phyloP scores from a whole-genome alignment of 2,797 vertebrate genomes.

The Sylvia borin region DNA sequence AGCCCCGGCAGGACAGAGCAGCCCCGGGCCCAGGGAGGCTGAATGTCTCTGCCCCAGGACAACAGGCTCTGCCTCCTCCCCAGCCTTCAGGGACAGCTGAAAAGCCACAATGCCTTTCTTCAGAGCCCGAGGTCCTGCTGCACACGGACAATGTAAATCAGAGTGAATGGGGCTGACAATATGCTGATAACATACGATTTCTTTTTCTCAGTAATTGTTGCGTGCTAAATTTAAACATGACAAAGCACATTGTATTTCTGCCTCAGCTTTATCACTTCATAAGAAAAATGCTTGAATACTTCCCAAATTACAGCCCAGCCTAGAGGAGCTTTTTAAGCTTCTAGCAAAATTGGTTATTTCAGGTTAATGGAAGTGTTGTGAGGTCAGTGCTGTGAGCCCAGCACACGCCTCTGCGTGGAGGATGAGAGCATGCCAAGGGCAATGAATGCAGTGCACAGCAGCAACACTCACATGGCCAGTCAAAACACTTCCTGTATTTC shows the following conservation, averaged over 20 bases:
- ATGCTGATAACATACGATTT: not conserved
- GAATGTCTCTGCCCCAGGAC: not conserved
- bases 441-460: not conserved
- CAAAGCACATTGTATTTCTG: slow-evolving; percentile 50
- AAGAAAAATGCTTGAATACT: not conserved
- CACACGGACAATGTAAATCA: not conserved
- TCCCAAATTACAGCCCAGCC: not conserved
- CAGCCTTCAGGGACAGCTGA: not conserved
- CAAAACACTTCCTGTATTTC: not conserved
- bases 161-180: slow-evolving; percentile 23
- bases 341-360: not conserved
- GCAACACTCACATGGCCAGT: not conserved
- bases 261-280: not conserved
- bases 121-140: not conserved
- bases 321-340: not conserved
- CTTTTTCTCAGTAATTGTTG: slow-evolving; percentile 24
- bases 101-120: rapidly evolving
- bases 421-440: not conserved
- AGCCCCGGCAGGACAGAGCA: not conserved
- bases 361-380: not conserved
- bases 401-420: not conserved
- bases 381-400: not conserved
- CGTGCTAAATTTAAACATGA: slow-evolving; percentile 60
- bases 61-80: not conserved
- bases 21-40: not conserved